Conservation (phyloP, 35 echinoderm and acorn worm species). For the Antedon bifida region DNA sequence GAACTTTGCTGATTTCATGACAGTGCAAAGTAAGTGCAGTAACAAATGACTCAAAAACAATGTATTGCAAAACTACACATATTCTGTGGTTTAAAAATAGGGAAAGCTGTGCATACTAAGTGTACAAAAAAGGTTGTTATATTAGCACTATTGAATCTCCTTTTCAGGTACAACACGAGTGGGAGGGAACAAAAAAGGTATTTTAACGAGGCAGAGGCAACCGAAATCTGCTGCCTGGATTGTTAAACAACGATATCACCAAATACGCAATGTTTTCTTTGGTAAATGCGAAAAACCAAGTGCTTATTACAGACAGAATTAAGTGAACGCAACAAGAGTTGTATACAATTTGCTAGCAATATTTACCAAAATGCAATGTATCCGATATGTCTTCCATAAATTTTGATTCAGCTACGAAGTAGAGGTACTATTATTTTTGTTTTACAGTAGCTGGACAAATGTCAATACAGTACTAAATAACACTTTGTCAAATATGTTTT, state of each 20-base stretch:
- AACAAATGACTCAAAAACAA: not conserved
- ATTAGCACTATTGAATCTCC: not conserved
- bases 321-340: no score
- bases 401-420: no score
- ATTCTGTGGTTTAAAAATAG: not conserved
- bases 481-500: no score
- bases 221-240: conserved; percentile 58
- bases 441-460: no score
- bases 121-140: no score
- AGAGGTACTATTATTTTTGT: no score
- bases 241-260: conserved; percentile 38
- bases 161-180: conserved; percentile 39
- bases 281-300: no score
- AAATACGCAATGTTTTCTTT: conserved; percentile 9
- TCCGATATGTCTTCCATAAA: no score
- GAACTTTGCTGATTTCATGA: conserved; percentile 99
- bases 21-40: conserved; percentile 48
- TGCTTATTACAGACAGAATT: no score
- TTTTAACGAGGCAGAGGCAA: conserved; percentile 77
- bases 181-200: conserved; percentile 76
- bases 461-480: no score
- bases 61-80: conserved; percentile 1
- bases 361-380: no score
- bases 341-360: no score
- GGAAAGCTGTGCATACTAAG: not conserved